Evolutionary conservation across 2,888 invertebrate genomes (phyloP).

Genomic region (Stramonita haemastoma): DNA sequence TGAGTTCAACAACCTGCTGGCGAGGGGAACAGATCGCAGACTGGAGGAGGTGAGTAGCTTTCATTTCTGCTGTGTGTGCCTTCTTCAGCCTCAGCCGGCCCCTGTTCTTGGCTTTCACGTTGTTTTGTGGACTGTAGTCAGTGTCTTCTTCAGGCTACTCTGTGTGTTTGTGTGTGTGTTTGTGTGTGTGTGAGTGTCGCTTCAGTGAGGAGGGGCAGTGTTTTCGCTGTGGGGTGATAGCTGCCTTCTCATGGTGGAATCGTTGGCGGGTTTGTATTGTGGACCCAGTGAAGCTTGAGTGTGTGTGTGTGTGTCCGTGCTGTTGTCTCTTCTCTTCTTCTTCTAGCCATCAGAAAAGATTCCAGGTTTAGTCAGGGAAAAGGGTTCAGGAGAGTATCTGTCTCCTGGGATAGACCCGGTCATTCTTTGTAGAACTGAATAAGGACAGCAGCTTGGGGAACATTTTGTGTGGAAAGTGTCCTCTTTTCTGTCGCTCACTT

Average conservation of each 20-base stretch:
- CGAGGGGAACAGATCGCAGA: constrained; percentile 86
- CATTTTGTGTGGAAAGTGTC: too few species aligned
- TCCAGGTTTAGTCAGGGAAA: too few species aligned
- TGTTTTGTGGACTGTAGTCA: neutral
- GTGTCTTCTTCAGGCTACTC: neutral
- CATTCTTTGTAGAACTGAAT: too few species aligned
- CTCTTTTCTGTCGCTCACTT: too few species aligned
- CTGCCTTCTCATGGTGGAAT: neutral
- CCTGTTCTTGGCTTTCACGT: constrained; percentile 9
- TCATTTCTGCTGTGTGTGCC: neutral
- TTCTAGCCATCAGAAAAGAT: too few species aligned
- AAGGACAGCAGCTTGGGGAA: too few species aligned
- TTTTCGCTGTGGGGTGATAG: neutral
- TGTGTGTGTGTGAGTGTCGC: too few species aligned
- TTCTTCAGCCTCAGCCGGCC: neutral
- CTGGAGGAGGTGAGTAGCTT: constrained; percentile 76
- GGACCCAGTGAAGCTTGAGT: neutral
- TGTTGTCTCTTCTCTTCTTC: neutral
- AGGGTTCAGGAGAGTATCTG: too few species aligned
- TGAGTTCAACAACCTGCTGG: constrained; percentile 92
- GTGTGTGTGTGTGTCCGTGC: neutral
- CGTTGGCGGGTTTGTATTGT: neutral
- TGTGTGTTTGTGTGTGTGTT: too few species aligned
- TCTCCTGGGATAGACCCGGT: too few species aligned
- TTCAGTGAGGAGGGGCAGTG: neutral